Conservation (phyloP, 2,888 invertebrate genomes). For the Eupithecia subfuscata region DNA sequence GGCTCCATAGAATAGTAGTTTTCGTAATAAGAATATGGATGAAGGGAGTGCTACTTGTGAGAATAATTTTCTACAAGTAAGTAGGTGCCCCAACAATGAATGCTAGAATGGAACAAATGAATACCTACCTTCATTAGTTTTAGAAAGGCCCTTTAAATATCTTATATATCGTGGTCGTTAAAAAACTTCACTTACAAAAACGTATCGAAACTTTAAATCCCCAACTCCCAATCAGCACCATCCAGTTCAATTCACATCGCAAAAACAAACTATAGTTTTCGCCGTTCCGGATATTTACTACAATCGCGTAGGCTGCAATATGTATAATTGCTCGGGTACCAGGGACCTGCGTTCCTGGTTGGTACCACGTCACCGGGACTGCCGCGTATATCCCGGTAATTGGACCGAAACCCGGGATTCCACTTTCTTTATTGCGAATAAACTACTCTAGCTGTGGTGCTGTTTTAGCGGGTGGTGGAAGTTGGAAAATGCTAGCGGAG, state of each 20-base stretch:
- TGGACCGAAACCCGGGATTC: slow-evolving; percentile 81
- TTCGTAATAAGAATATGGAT: slow-evolving; percentile 20
- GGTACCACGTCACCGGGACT: slow-evolving; percentile 80
- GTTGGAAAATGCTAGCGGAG: slow-evolving; percentile 18
- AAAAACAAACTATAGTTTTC: slow-evolving; percentile 59
- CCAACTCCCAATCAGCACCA: slow-evolving; percentile 4
- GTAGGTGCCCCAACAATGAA: background rate
- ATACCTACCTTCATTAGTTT: background rate
- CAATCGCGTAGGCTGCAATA: slow-evolving; percentile 69
- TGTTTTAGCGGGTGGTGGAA: slow-evolving; percentile 62
- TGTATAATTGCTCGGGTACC: slow-evolving; percentile 73
- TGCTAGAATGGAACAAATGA: background rate
- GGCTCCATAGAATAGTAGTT: slow-evolving; percentile 12
- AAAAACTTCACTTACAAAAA: background rate
- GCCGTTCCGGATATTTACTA: slow-evolving; percentile 57
- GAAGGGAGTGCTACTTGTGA: background rate
- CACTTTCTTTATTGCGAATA: slow-evolving; percentile 84
- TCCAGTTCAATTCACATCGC: slow-evolving; percentile 36
- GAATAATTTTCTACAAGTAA: background rate
- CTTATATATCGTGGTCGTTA: background rate
- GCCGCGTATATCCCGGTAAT: slow-evolving; percentile 83
- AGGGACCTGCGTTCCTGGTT: slow-evolving; percentile 57
- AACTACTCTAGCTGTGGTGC: slow-evolving; percentile 79
- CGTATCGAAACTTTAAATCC: background rate
- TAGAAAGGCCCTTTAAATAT: background rate